These are phyloP conservation scores for Diadegma fenestrale DNA, from an alignment of 2,888 invertebrate species.

Conservation along the genomic window DNA sequence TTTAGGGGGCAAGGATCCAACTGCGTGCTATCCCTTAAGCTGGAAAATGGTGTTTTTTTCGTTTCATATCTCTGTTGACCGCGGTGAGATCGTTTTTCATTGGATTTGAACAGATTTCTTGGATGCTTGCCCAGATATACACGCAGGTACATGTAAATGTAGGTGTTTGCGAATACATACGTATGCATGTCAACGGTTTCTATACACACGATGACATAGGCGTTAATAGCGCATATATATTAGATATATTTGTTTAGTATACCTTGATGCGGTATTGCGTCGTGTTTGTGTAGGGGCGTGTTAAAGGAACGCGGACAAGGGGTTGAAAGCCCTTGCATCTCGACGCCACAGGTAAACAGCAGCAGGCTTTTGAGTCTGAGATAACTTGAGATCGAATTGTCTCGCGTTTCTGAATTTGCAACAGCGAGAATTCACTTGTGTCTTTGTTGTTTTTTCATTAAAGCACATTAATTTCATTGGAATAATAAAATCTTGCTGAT, in stretches of 20 bases:
- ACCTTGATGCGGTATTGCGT: neutral
- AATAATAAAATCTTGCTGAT: neutral
- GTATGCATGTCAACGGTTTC: neutral
- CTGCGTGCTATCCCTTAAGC: neutral
- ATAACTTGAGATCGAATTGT: neutral
- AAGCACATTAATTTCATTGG: neutral
- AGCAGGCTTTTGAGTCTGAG: neutral
- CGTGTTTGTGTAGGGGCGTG: neutral
- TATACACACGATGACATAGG: neutral
- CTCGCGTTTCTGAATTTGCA: neutral
- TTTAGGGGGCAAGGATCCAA: too few species aligned
- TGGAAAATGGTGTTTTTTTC: neutral
- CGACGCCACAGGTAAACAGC: neutral
- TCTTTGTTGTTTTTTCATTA: neutral
- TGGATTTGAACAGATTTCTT: neutral
- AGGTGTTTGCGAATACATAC: neutral
- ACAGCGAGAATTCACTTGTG: neutral
- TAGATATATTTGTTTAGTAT: conserved; percentile 1
- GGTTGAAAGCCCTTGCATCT: neutral
- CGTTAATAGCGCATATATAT: neutral
- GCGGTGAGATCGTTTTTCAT: neutral
- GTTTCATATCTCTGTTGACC: neutral
- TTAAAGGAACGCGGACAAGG: neutral
- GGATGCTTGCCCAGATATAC: neutral
- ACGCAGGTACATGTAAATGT: neutral